Conservation (phyloP, 2,113 vertebrate genomes). For the Psephotus haematonotus region DNA sequence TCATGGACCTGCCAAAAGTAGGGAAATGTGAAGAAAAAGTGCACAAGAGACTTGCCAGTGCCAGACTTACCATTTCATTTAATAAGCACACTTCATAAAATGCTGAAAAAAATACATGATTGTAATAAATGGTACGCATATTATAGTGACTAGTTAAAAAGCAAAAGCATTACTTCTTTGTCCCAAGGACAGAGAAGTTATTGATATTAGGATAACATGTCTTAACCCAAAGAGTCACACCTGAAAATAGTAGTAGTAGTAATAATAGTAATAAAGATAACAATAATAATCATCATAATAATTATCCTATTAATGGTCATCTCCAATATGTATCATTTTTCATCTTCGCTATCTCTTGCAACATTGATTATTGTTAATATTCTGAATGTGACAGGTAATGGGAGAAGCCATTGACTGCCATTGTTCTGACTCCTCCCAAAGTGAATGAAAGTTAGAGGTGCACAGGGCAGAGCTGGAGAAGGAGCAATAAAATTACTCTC, state of each 20-base stretch:
- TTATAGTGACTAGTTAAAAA: conserved; percentile 44
- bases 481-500: neutral
- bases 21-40: conserved; percentile 61
- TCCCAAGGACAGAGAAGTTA: neutral
- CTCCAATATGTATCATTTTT: neutral
- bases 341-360: neutral
- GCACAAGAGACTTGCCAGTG: conserved; percentile 46
- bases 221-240: neutral
- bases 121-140: conserved; percentile 16
- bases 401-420: neutral
- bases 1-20: conserved; percentile 58
- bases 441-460: neutral
- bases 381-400: neutral
- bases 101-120: conserved; percentile 44
- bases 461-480: neutral
- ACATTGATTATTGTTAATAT: neutral
- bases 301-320: neutral
- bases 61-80: conserved; percentile 65
- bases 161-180: conserved; percentile 18
- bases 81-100: conserved; percentile 71
- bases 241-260: neutral
- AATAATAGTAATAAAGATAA: neutral
- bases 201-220: conserved; percentile 23
- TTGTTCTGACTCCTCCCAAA: neutral
- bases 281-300: neutral